Evolutionary conservation across 1,140 invertebrate species (phyloP).

Genomic region (Hirudo medicinalis): DNA sequence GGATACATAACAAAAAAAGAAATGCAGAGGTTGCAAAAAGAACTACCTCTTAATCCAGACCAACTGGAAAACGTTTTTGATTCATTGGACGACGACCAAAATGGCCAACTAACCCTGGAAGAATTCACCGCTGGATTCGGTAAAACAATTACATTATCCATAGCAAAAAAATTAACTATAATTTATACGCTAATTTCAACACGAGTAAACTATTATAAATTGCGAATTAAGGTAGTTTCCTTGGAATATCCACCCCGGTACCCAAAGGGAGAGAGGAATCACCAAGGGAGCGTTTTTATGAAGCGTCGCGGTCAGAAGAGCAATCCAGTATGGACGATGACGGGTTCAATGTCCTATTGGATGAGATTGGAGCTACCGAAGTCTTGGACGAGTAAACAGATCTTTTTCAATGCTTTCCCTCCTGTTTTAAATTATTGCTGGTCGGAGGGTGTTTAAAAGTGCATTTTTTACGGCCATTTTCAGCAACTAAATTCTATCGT

Average conservation of each 20-base stretch:
- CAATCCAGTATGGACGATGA: constrained; percentile 7
- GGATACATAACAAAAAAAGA: constrained; percentile 44
- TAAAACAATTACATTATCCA: constrained; percentile 31
- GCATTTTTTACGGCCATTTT: too few relatives aligned
- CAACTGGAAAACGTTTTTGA: constrained; percentile 49
- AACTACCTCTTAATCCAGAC: constrained; percentile 42
- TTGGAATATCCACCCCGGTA: constrained; percentile 20
- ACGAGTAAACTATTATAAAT: neutral
- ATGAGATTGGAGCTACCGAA: constrained; percentile 1
- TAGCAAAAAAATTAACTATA: neutral
- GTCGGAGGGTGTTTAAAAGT: too few relatives aligned
- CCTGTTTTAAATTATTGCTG: too few relatives aligned
- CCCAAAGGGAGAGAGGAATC: constrained; percentile 2
- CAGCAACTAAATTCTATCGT: too few relatives aligned
- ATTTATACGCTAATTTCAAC: neutral
- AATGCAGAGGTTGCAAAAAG: constrained; percentile 42
- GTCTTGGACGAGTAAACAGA: neutral
- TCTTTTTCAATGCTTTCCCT: too few relatives aligned
- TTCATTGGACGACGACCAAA: constrained; percentile 44
- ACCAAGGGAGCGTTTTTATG: neutral
- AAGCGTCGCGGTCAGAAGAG: neutral
- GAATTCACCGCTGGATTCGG: constrained; percentile 49
- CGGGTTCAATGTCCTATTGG: neutral
- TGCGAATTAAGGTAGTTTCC: constrained; percentile 15
- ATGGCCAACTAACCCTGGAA: constrained; percentile 46